Evolutionary conservation across 2,113 vertebrate genomes (phyloP).

Genomic region (Cynopterus brachyotis): DNA sequence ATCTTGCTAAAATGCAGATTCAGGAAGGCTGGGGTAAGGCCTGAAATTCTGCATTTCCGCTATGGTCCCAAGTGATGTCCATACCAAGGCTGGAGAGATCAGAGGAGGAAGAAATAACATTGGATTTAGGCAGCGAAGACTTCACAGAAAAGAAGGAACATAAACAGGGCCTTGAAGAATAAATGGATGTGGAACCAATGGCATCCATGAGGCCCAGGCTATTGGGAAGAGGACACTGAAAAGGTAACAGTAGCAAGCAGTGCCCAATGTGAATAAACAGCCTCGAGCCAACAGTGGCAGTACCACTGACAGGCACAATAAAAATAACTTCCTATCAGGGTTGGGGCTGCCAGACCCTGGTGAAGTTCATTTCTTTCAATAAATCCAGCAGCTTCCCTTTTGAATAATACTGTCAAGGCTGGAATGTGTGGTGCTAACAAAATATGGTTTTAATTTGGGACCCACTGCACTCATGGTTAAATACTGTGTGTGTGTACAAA

Average conservation of each 20-base stretch:
- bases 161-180: background rate
- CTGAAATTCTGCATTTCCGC: background rate
- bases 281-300: background rate
- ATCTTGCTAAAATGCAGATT: background rate
- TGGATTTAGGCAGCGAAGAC: background rate
- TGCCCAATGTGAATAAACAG: background rate
- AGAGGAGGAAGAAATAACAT: background rate
- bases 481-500: conserved; percentile 1
- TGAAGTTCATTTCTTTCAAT: conserved; percentile 67
- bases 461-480: conserved; percentile 45
- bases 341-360: conserved; percentile 36
- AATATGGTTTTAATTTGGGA: conserved; percentile 77
- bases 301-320: background rate
- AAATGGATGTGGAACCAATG: background rate
- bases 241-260: background rate
- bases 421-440: conserved; percentile 69
- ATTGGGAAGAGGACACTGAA: background rate
- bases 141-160: background rate
- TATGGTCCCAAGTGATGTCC: too few relatives aligned
- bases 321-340: background rate
- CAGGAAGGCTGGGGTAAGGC: background rate
- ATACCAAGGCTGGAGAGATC: background rate
- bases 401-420: conserved; percentile 65
- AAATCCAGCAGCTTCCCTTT: conserved; percentile 65
- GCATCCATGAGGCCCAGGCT: background rate